Conservation (phyloP, 2,888 invertebrate genomes). For the Pterostichus niger region DNA sequence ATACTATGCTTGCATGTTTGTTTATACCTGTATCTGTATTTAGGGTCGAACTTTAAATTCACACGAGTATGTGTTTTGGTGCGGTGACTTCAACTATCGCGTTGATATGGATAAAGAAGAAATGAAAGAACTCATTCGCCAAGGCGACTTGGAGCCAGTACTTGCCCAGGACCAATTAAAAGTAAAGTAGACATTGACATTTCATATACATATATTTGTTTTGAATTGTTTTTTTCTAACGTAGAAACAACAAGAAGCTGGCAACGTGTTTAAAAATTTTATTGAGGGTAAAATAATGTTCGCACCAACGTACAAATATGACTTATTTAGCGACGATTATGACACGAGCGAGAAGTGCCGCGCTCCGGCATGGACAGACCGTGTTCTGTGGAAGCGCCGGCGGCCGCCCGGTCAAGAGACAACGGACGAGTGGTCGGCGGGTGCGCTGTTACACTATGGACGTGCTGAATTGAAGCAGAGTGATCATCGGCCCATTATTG, state of each 20-base stretch:
- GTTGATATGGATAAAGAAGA: constrained; percentile 97
- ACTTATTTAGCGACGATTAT: constrained; percentile 98
- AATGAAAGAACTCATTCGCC: constrained; percentile 89
- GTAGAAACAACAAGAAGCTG: constrained; percentile 87
- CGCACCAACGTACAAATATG: constrained; percentile 99
- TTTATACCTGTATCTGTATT: constrained; percentile 67
- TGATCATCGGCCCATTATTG: constrained; percentile 97
- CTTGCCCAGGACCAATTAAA: constrained; percentile 93
- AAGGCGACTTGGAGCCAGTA: constrained; percentile 87
- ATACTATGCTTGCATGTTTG: background rate
- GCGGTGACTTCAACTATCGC: constrained; percentile 99
- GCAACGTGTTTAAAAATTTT: constrained; percentile 94
- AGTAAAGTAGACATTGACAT: constrained; percentile 71
- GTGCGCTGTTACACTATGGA: constrained; percentile 92
- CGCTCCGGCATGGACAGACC: constrained; percentile 99
- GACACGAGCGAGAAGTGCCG: constrained; percentile 99
- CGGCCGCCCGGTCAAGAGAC: constrained; percentile 71
- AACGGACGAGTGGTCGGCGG: constrained; percentile 85
- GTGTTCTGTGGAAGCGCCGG: constrained; percentile 95
- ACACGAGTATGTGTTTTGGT: constrained; percentile 99
- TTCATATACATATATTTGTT: background rate
- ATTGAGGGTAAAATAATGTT: constrained; percentile 95
- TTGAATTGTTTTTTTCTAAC: constrained; percentile 56
- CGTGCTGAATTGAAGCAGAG: constrained; percentile 97
- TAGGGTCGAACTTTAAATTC: constrained; percentile 92